These are phyloP conservation scores for Cricetomys ansorgei DNA, from an alignment of 2,113 vertebrate genomes.

Conservation along the genomic window DNA sequence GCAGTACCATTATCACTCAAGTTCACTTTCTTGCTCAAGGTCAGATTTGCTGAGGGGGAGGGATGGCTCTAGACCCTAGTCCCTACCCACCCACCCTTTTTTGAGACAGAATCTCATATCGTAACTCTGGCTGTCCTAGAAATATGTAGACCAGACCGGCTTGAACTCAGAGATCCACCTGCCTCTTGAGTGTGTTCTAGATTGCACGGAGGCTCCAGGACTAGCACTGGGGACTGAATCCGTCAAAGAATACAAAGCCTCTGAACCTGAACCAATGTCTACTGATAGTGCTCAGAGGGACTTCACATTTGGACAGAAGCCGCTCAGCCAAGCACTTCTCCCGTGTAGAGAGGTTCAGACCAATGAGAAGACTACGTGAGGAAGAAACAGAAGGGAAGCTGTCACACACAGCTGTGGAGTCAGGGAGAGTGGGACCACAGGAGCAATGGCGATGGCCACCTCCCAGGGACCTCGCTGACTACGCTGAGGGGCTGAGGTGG, in stretches of 20 bases:
- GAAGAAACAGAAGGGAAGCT: background rate
- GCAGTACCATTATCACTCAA: background rate
- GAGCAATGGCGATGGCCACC: accelerated
- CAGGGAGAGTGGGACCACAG: background rate
- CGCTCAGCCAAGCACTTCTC: background rate
- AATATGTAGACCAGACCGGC: background rate
- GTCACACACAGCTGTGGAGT: background rate
- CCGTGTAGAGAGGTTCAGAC: background rate
- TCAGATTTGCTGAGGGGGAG: background rate
- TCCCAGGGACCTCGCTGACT: background rate
- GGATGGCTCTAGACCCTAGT: background rate
- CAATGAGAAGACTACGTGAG: background rate
- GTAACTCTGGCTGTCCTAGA: background rate
- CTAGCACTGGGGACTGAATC: too few relatives aligned
- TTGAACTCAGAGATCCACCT: background rate
- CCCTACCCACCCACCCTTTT: background rate
- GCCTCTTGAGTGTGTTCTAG: too few relatives aligned
- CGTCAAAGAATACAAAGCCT: too few relatives aligned
- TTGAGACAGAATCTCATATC: background rate
- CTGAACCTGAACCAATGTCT: too few relatives aligned
- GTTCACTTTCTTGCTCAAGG: background rate
- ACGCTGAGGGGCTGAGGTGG: background rate
- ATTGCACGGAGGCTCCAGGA: too few relatives aligned
- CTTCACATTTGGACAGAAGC: background rate
- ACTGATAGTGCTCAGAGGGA: background rate